Base-by-base conservation (phyloP, 2,888 invertebrate species). In the Nemoura dubitans region DNA sequence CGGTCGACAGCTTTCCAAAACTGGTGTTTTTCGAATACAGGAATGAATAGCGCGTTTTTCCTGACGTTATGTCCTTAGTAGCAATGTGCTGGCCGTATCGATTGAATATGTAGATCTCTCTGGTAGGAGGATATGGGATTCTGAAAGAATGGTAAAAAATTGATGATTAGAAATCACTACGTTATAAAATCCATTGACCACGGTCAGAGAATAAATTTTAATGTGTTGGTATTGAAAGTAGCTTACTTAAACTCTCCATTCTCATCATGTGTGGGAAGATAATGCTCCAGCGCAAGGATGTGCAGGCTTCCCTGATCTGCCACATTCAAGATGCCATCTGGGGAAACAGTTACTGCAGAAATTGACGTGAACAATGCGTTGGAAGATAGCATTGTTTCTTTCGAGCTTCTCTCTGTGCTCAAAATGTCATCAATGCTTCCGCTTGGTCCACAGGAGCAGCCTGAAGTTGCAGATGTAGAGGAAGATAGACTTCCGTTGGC, bases 11-110 rank as follows among this genome's bases (percentile, higher is more conserved):
- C 90, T 97, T 97, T 0, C 99, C 98, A 90, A 98, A 98, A 90
- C 97, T 98, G 7, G 98, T 98, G 91, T 98, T 98, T 90, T 99
- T 99, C 83, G 98, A 98, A 93, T 99, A 99, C 29, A 98, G 94
- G 93, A 99, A 99, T 83, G 98, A 97, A 92, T 98, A 99, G 91
- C 98, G 94, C 5, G 96, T 96, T 92, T 97, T 97, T 83, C 97
- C 98, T n/a, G 98, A 98, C 83, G 98, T 96, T 87, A 98, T 93
- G 91, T 98, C 98, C 91, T 97, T 97, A 0, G 99, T 99, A 30
- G 96, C 96, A 30, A 97, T 96, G 91, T 99, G 99, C 91, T 99
- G 99, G 0, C 99, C 99, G 90, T 98, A 98, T 30, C 97, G 94
- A 92, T 98, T 98, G 91, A 98, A 98, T 0, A 97, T 96, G 90